phyloP scores from a whole-genome alignment of 2,888 invertebrate species.

The Baronia brevicornis region DNA sequence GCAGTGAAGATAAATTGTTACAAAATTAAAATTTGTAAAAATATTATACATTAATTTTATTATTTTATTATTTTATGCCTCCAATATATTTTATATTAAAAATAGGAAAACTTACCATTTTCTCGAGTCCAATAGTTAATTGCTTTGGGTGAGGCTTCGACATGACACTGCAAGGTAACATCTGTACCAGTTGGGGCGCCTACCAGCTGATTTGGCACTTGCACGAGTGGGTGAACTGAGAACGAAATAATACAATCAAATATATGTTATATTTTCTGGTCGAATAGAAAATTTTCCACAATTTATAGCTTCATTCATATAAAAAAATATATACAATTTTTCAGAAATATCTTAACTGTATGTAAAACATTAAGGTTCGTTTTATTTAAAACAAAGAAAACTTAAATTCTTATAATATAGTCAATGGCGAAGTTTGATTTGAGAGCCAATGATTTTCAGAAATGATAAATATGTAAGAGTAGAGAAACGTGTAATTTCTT shows the following conservation, averaged over 20 bases:
- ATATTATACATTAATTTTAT: constrained; percentile 3
- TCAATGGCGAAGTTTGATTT: too few species aligned
- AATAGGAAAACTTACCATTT: constrained; percentile 78
- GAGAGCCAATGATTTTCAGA: too few species aligned
- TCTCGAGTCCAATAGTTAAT: constrained; percentile 96
- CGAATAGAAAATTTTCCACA: background rate
- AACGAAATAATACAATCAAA: constrained; percentile 22
- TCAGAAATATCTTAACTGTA: too few species aligned
- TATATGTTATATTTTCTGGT: background rate
- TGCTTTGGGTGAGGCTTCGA: constrained; percentile 94
- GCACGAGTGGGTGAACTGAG: constrained; percentile 92
- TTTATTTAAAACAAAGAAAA: too few species aligned
- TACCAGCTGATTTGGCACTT: constrained; percentile 94
- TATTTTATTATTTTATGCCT: constrained; percentile 5
- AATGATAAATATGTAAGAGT: background rate
- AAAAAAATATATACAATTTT: too few species aligned
- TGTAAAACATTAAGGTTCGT: too few species aligned
- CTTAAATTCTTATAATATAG: too few species aligned
- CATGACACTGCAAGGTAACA: constrained; percentile 88
- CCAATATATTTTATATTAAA: constrained; percentile 19
- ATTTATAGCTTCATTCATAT: background rate
- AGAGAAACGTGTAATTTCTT: background rate
- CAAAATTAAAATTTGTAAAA: constrained; percentile 13
- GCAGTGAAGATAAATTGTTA: too few species aligned
- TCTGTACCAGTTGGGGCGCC: constrained; percentile 91